These are phyloP conservation scores for Callosobruchus maculatus DNA, from an alignment of 2,888 invertebrate species.

Conservation along the genomic window DNA sequence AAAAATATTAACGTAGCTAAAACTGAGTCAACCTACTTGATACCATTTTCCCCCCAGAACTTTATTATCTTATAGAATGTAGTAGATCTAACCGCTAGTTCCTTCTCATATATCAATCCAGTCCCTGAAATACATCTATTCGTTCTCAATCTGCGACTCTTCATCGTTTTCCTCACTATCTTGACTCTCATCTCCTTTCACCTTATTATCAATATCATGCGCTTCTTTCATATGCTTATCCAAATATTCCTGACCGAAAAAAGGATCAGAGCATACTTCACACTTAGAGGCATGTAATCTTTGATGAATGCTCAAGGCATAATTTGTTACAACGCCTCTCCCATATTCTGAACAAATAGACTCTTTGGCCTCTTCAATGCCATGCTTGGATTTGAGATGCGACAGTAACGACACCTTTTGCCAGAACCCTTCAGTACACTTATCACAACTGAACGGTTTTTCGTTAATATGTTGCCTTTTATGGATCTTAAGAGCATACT, in stretches of 20 bases:
- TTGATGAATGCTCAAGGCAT: too few relatives aligned
- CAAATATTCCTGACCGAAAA: slow-evolving; percentile 25
- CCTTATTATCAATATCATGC: slow-evolving; percentile 12
- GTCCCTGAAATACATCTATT: too few relatives aligned
- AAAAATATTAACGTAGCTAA: too few relatives aligned
- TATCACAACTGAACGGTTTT: slow-evolving; percentile 30
- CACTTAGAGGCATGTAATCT: slow-evolving; percentile 28
- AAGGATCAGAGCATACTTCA: slow-evolving; percentile 26
- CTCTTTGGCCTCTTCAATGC: slow-evolving; percentile 28
- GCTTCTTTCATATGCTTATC: slow-evolving; percentile 20
- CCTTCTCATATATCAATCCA: too few relatives aligned
- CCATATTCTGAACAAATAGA: slow-evolving; percentile 30
- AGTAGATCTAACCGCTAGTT: not conserved
- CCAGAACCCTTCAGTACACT: slow-evolving; percentile 31
- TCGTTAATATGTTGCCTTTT: slow-evolving; percentile 34
- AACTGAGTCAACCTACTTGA: too few relatives aligned
- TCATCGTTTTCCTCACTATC: too few relatives aligned
- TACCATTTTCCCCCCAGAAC: too few relatives aligned
- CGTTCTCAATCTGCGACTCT: not conserved
- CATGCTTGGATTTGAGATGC: slow-evolving; percentile 37
- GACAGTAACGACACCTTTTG: slow-evolving; percentile 35
- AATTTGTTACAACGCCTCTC: too few relatives aligned
- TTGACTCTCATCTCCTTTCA: not conserved
- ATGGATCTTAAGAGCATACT: slow-evolving; percentile 30
- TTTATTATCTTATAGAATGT: too few relatives aligned